Evolutionary conservation across 2,113 vertebrate genomes (phyloP).

Genomic region (Aramus guarauna): DNA sequence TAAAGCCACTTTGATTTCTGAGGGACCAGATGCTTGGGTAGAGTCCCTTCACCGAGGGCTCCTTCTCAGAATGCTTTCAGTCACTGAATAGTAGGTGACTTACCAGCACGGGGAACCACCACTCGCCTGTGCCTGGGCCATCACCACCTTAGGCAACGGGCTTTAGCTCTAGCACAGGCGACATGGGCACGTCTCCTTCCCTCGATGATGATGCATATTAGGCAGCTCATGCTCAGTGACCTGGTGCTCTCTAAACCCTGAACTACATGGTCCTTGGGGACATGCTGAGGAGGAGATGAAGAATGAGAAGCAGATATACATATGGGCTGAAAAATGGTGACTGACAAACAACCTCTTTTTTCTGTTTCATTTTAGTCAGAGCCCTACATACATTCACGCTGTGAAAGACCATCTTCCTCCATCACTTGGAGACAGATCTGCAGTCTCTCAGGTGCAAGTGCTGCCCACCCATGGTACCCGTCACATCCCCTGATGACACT

Average conservation of each 20-base stretch:
- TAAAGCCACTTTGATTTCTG: not conserved
- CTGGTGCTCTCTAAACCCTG: not conserved
- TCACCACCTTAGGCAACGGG: not conserved
- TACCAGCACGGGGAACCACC: not conserved
- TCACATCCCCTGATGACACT: not conserved
- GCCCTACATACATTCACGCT: not conserved
- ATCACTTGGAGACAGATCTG: not conserved
- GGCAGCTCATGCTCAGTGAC: not conserved
- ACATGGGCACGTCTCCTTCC: not conserved
- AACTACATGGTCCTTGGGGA: not conserved
- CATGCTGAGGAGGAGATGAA: not conserved
- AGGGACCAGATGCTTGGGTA: not conserved
- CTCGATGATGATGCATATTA: not conserved
- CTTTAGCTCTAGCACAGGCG: not conserved
- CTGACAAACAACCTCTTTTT: not conserved
- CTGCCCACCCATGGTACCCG: not conserved
- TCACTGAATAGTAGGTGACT: not conserved
- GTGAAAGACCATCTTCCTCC: not conserved
- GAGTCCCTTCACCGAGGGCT: not conserved
- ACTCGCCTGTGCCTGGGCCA: rapidly evolving
- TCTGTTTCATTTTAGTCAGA: not conserved
- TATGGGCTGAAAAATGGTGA: not conserved
- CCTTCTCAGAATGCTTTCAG: not conserved
- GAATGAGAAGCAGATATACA: rapidly evolving
- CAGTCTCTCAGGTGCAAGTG: not conserved